These are phyloP conservation scores for Philaethria dido DNA, from an alignment of 2,888 invertebrate species.

Conservation along the genomic window DNA sequence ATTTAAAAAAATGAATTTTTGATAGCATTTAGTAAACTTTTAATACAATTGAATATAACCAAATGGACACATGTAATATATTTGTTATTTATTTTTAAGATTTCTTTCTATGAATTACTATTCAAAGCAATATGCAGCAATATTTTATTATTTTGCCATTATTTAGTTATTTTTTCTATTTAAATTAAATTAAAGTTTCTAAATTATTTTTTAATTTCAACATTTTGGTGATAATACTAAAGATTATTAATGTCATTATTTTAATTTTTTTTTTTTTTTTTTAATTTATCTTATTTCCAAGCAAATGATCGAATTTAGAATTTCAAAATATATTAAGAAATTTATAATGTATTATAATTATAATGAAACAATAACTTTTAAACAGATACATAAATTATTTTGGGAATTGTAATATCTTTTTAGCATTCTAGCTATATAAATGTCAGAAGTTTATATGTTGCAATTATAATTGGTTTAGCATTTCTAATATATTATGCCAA, in stretches of 20 bases:
- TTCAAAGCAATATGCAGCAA: slow-evolving; percentile 4
- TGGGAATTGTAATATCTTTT: not conserved
- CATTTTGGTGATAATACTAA: not conserved
- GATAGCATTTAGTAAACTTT: slow-evolving; percentile 3
- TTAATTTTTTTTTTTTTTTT: not conserved
- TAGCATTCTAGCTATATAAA: too few species aligned
- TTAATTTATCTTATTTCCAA: not conserved
- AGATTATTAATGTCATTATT: not conserved
- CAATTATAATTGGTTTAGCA: slow-evolving; percentile 22
- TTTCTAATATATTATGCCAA: slow-evolving; percentile 53
- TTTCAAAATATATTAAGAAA: slow-evolving; percentile 5
- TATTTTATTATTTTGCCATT: not conserved
- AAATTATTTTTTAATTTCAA: too few species aligned
- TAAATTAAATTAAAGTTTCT: not conserved
- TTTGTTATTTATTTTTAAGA: slow-evolving; percentile 54
- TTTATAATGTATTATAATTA: slow-evolving; percentile 2
- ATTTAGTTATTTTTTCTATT: not conserved
- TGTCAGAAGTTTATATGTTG: too few species aligned
- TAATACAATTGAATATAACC: slow-evolving; percentile 43
- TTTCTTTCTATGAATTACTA: slow-evolving; percentile 18
- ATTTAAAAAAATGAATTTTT: slow-evolving; percentile 16
- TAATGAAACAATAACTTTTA: slow-evolving; percentile 1
- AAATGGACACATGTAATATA: slow-evolving; percentile 41
- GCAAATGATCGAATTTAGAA: slow-evolving; percentile 16
- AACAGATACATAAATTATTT: slow-evolving; percentile 21